These are phyloP conservation scores for Lemur catta DNA, from an alignment of 2,797 vertebrate species.

Conservation along the genomic window DNA sequence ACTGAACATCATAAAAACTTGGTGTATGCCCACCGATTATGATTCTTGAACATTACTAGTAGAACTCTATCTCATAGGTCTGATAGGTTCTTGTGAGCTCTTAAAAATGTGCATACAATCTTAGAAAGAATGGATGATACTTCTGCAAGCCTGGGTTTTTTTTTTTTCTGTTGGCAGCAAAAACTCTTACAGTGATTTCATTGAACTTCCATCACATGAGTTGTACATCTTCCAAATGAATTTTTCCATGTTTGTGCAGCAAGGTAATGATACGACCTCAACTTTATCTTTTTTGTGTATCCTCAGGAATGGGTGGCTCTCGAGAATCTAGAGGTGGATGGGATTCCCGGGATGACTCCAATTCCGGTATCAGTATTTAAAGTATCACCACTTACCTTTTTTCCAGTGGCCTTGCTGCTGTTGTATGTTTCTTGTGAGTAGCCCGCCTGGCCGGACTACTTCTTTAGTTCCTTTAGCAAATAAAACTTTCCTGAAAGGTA, in stretches of 20 bases:
- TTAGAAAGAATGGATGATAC: background rate
- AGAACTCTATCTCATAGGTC: background rate
- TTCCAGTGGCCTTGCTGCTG: background rate
- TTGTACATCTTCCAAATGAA: background rate
- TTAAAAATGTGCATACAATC: background rate
- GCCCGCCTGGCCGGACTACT: background rate
- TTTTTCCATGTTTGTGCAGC: slow-evolving; percentile 34
- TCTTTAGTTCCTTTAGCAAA: background rate
- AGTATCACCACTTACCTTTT: slow-evolving; percentile 41
- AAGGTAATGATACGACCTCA: slow-evolving; percentile 5
- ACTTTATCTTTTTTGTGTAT: slow-evolving; percentile 68
- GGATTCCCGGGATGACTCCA: slow-evolving; percentile 87
- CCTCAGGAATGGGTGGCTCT: slow-evolving; percentile 90
- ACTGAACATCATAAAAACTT: background rate
- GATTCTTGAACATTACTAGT: background rate
- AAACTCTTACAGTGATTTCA: background rate
- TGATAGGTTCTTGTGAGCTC: background rate
- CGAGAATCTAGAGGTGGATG: slow-evolving; percentile 91
- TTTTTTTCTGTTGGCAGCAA: background rate
- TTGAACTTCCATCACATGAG: background rate
- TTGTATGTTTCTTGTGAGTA: background rate
- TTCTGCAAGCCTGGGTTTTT: slow-evolving; percentile 26
- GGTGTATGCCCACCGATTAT: background rate
- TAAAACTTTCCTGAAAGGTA: background rate
- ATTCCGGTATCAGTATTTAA: slow-evolving; percentile 84